Evolutionary conservation across 2,113 vertebrate species (phyloP), one percentile per base, ranked within the genome.

Genomic region (Bagarius yarrelli): DNA sequence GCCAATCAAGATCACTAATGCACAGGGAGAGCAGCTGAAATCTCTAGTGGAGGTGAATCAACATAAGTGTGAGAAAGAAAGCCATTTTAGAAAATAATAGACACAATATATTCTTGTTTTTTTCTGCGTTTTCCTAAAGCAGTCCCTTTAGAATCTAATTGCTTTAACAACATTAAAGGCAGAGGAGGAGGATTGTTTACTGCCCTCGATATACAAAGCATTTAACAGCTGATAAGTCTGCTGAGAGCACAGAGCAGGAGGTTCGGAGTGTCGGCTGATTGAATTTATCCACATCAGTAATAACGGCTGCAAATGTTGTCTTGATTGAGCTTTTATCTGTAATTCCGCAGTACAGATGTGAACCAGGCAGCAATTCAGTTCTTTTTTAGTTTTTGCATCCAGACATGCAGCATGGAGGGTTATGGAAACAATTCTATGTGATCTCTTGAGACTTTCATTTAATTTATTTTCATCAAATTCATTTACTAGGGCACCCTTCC

Each of bases 151-250:
- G 69, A 83, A 66, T 66, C 53, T 75, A 80, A 81, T 63, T 77
- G 53, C 81, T 84, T 85, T 87, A 81, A 83, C 74, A 76, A 82
- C 60, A 81, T 70, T 71, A 77, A 80, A 61, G 18, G 40, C 44
- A 59, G 56, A 81, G 66, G 72, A 55, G 30, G 47, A 78, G 60
- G 78, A 64, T 73, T 81, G 79, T 87, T 86, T 82, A 82, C 56
- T 21, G 25, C 32, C 44, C 63, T 66, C 19, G 50, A 57, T 64
- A 30, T 5, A n/a, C 27, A 60, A 59, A 60, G 44, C 27, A 52
- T 27, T 84, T 52, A 27, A 64, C 18, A 72, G 53, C 25, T 32
- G 44, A 5, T 47, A 47, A 12, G 21, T 75, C 40, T 25, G 27
- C 25, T 11, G 57, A 55, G 40, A 60, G 27, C 57, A 78, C 52